Base-by-base conservation (phyloP, 2,888 invertebrate species). In the Tuberolachnus salignus region DNA sequence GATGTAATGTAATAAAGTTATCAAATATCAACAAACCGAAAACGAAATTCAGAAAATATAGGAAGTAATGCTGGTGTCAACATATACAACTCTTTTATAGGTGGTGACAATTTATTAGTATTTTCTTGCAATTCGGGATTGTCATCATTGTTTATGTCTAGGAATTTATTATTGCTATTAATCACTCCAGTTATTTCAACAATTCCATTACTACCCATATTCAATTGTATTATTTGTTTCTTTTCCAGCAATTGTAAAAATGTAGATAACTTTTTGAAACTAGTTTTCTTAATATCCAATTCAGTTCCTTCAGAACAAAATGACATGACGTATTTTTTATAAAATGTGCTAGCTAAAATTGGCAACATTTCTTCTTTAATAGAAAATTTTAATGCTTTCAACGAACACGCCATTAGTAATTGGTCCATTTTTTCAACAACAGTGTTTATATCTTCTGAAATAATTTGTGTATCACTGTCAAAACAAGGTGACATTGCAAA, bases 241-340 rank as follows among this genome's bases (percentile, higher is more conserved):
- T 89, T 87, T 83, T 89, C 88, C 93, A 95, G 94, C 81, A 89
- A 89, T 81, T 90, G 91, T 44, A 97, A 86, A 84, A 97, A 97
- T 81, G 92, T 92, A 16, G 94, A 91, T 75, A 97, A 86, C 86
- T 97, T 97, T 87, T 96, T 97, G 84, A 91, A 94, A 14, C 91
- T 91, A 0, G 95, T 92, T 85, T 95, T 95, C 85, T 96, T 97
- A 0, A 97, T 88, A 84, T 97, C 95, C 53, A 97, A 85, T 19
- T 87, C 88, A 67, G 88, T 86, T 3, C 89, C 89, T n/a, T 89
- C 84, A 0, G 94, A 93, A 83, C 94, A 92, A 67, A 89, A 88
- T 80, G 90, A 88, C 82, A 90, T 86, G 83, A 93, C 88, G 82
- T 91, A 90, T 83, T 87, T 88, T 86, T 90, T 92, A 85, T 92